Percentiles rank a stretch among this genome's conserved stretches.
Evolutionary conservation across 2,888 invertebrate species (phyloP).

Genomic region (Ditula angustiorana): DNA sequence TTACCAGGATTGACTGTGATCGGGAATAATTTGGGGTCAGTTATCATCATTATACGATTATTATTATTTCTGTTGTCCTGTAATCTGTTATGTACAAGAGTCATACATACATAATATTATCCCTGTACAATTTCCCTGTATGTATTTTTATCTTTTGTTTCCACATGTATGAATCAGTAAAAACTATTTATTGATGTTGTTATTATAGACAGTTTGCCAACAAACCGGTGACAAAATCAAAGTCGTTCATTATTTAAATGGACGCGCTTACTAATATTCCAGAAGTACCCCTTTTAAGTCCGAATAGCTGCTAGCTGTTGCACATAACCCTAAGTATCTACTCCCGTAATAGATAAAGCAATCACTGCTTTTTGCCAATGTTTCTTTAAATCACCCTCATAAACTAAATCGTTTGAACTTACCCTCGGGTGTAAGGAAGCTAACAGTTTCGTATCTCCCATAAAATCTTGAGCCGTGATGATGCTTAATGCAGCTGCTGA

Average conservation of each 20-base stretch:
- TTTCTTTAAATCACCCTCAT: conserved; percentile 47
- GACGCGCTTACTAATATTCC: conserved; percentile 17
- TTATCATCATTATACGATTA: no score
- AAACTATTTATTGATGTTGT: no score
- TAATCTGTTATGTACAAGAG: no score
- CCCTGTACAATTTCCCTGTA: no score
- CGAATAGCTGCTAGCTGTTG: conserved; percentile 32
- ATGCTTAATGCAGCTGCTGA: conserved; percentile 38
- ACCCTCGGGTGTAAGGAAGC: conserved; percentile 43
- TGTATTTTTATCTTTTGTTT: no score
- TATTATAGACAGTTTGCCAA: no score
- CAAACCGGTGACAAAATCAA: not conserved
- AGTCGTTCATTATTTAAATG: conserved; percentile 18
- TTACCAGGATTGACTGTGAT: no score
- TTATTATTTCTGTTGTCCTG: no score
- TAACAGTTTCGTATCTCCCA: conserved; percentile 36
- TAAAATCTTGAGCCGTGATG: conserved; percentile 22
- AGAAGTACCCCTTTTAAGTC: conserved; percentile 44
- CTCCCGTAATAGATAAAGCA: conserved; percentile 47
- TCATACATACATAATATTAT: no score
- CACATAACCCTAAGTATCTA: conserved; percentile 15
- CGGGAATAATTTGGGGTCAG: no score
- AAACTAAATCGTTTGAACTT: conserved; percentile 46
- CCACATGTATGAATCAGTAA: no score
- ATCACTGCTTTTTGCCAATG: conserved; percentile 49